Percentiles rank a stretch among this genome's conserved stretches.
Evolutionary conservation across 2,888 invertebrate genomes (phyloP).

Genomic region (Charanyca ferruginea): DNA sequence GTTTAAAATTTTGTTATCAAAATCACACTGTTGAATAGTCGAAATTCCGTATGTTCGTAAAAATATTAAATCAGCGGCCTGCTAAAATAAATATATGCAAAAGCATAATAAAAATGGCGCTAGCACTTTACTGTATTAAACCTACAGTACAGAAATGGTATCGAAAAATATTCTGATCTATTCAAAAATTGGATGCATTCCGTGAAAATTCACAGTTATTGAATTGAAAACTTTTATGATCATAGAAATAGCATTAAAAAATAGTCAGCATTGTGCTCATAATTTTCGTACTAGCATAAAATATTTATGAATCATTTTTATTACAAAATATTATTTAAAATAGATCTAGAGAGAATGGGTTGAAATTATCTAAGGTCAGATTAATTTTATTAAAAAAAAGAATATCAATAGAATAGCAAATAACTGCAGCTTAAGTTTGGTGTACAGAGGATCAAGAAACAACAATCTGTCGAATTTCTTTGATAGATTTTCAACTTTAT

Average conservation of each 20-base stretch:
- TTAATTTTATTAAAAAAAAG: too few species aligned
- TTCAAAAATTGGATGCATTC: slow-evolving; percentile 63
- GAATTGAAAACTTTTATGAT: slow-evolving; percentile 30
- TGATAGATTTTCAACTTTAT: too few species aligned
- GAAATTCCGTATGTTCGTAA: background rate
- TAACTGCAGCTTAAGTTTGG: too few species aligned
- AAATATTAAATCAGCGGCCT: slow-evolving; percentile 23
- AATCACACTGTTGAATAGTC: background rate
- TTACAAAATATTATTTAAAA: too few species aligned
- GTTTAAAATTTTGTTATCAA: too few species aligned
- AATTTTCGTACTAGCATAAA: background rate
- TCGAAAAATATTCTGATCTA: slow-evolving; percentile 55
- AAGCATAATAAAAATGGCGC: slow-evolving; percentile 44
- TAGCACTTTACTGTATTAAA: slow-evolving; percentile 71
- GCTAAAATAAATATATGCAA: slow-evolving; percentile 37
- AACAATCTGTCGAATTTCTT: too few species aligned
- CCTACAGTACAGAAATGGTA: slow-evolving; percentile 55
- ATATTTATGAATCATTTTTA: background rate
- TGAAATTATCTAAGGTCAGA: too few species aligned
- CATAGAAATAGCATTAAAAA: background rate
- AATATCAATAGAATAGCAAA: too few species aligned
- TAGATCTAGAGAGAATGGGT: too few species aligned
- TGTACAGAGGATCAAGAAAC: too few species aligned
- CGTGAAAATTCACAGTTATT: slow-evolving; percentile 47
- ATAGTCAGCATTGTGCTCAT: background rate